A percentile compares a stretch with the other conserved stretches of the same genome.
Conservation (phyloP, 2,888 invertebrate genomes). For the Anodontia alba region DNA sequence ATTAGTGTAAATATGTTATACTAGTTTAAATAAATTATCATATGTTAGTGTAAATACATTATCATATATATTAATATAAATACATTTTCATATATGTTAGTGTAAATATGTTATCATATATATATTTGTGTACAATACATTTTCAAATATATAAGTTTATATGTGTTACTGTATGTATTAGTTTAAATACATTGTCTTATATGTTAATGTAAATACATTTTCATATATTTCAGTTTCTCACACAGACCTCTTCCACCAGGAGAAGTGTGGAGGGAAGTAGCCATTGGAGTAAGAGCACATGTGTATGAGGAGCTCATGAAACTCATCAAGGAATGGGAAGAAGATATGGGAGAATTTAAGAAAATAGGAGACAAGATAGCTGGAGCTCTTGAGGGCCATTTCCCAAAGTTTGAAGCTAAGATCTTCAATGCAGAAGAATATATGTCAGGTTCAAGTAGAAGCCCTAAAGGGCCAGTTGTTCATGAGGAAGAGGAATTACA, state of each 20-base stretch:
- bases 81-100: too few species aligned
- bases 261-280: constrained; percentile 52
- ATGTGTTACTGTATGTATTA: too few species aligned
- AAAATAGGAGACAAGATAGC: constrained; percentile 58
- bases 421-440: constrained; percentile 64
- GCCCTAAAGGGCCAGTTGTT: not conserved
- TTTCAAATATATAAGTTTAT: too few species aligned
- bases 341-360: constrained; percentile 56
- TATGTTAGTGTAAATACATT: too few species aligned
- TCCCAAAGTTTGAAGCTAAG: constrained; percentile 68
- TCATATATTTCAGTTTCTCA: constrained; percentile 45
- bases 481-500: constrained; percentile 49
- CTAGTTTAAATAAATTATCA: too few species aligned
- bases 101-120: too few species aligned
- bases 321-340: constrained; percentile 67
- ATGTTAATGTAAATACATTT: too few species aligned
- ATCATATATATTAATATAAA: too few species aligned
- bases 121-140: too few species aligned
- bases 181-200: too few species aligned
- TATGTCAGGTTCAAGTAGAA: constrained; percentile 30
- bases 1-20: too few species aligned
- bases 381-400: constrained; percentile 59
- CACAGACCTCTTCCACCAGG: constrained; percentile 31
- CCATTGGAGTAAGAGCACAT: constrained; percentile 50
- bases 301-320: constrained; percentile 56